Base-by-base conservation (phyloP, 2,113 vertebrate genomes). In the Nycticorax nycticorax region DNA sequence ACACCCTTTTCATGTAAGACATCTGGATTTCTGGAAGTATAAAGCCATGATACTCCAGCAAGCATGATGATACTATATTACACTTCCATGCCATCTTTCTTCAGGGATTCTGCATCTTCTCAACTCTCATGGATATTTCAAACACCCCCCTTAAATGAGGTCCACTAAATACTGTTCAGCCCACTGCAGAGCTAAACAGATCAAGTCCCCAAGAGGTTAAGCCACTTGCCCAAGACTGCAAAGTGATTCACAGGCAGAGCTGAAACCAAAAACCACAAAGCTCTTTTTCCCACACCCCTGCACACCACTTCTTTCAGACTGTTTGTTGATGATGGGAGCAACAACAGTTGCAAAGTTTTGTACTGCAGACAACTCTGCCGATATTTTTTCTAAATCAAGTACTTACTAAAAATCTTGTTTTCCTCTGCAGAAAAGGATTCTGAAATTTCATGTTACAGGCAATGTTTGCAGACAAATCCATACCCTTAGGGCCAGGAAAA, bases 231-330 rank as follows among this genome's bases (percentile, higher is more conserved):
- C 93, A 89, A 83, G 89, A 93, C 91, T 95, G 89, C 77, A 82
- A 95, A 97, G 93, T 97, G 96, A 97, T 94, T 97, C 97, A 96
- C 87, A 95, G 91, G 87, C 91, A 92, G 87, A 92, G 92, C 55
- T 96, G 94, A 95, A 94, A 95, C 84, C 24, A 0, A 97, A 96
- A 97, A 95, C 97, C 97, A 96, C 95, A 95, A 68, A 93, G 91
- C 47, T 95, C 91, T 96, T 92, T 91, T 97, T 97, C 97, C 97
- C 97, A 97, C 97, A 97, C 97, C 96, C 96, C 94, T 96, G 94
- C 95, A 95, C 91, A 97, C 94, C 95, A 91, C 92, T 97, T 92
- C 95, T 95, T 93, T 62, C 68, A 73, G 81, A 9, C 71, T 97
- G 74, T 88, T 96, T 96, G 93, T 92, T 91, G 92, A 91, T 41